A percentile compares a stretch with the other conserved stretches of the same genome.
phyloP scores from a whole-genome alignment of 1,140 invertebrate genomes.

The Rhyzopertha dominica region DNA sequence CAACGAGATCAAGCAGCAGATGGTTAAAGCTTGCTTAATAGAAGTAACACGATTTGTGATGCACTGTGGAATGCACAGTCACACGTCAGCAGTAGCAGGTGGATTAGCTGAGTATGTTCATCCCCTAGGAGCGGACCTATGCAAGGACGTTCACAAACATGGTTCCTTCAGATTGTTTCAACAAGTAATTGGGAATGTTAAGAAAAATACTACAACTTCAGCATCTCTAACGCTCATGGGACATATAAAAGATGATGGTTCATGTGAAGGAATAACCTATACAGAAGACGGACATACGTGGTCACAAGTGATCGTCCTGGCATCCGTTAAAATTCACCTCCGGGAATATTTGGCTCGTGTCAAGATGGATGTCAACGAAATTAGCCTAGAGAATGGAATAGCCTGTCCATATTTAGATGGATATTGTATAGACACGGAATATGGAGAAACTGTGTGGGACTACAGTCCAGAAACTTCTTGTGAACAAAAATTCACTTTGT shows the following conservation, averaged over 20 bases:
- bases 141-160: slow-evolving; percentile 4
- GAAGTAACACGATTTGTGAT: slow-evolving; percentile 16
- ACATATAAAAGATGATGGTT: neutral
- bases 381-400: slow-evolving; percentile 10
- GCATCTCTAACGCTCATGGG: slow-evolving; percentile 6
- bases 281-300: slow-evolving; percentile 12
- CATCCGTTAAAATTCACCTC: slow-evolving; percentile 7
- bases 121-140: slow-evolving; percentile 2
- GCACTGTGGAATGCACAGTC: slow-evolving; percentile 18
- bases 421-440: slow-evolving; percentile 12
- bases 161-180: slow-evolving; percentile 11
- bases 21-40: slow-evolving; percentile 13
- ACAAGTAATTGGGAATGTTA: neutral
- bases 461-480: neutral
- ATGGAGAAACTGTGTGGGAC: slow-evolving; percentile 12
- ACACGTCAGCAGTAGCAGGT: slow-evolving; percentile 4
- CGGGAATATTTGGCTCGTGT: slow-evolving; percentile 10
- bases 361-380: slow-evolving; percentile 10
- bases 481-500: neutral
- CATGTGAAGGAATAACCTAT: slow-evolving; percentile 9
- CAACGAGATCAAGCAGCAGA: neutral
- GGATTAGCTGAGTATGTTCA: slow-evolving; percentile 7
- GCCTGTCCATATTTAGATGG: slow-evolving; percentile 7
- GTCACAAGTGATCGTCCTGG: slow-evolving; percentile 11
- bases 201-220: slow-evolving; percentile 7